Evolutionary conservation across 2,797 vertebrate species (phyloP).

Genomic region (Enteromius radiatus): DNA sequence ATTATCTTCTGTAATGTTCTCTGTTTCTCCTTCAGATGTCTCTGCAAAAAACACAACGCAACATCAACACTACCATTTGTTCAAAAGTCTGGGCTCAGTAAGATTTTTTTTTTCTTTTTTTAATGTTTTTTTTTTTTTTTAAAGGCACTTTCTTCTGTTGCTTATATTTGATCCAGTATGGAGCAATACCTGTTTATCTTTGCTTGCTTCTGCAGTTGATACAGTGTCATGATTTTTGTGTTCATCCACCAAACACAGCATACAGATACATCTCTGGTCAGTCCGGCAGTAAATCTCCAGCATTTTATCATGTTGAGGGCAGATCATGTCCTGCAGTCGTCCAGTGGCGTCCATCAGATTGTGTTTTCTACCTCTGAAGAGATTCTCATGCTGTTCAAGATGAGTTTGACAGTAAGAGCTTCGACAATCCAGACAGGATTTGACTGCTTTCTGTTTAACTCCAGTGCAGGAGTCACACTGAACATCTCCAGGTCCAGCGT

Average conservation of each 20-base stretch:
- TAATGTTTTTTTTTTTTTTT: no score
- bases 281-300: not conserved
- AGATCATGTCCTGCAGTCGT: not conserved
- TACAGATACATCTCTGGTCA: not conserved
- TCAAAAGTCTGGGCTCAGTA: no score
- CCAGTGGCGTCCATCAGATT: not conserved
- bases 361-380: not conserved
- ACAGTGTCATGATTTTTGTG: conserved; percentile 6
- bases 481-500: not conserved
- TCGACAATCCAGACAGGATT: not conserved
- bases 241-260: conserved; percentile 13
- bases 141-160: no score
- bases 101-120: no score
- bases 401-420: conserved; percentile 29
- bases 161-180: no score
- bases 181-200: not conserved
- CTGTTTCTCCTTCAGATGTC: no score
- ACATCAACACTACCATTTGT: no score
- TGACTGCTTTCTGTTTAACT: not conserved
- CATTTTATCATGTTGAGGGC: not conserved
- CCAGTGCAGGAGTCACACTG: conserved; percentile 6
- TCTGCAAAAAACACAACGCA: no score
- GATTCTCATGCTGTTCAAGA: conserved; percentile 6
- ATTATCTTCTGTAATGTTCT: accelerated
- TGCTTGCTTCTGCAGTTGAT: not conserved